Evolutionary conservation across 2,797 vertebrate species (phyloP).

Genomic region (Acestrorhynchus altus): DNA sequence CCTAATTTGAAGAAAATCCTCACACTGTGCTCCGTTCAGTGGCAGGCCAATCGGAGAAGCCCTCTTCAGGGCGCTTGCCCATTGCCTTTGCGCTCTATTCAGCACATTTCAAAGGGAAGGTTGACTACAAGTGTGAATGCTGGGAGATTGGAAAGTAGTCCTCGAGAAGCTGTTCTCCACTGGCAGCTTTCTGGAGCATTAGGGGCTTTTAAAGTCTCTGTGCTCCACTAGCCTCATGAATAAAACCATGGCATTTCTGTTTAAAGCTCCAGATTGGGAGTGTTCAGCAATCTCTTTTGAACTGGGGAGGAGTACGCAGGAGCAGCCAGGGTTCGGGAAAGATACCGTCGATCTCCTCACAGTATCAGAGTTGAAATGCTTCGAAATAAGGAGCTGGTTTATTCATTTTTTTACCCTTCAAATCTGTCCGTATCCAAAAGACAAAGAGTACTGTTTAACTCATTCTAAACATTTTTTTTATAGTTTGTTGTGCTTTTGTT

Average conservation of each 20-base stretch:
- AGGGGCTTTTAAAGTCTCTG: constrained; percentile 45
- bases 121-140: constrained; percentile 8
- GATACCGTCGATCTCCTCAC: too few relatives aligned
- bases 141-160: constrained; percentile 4
- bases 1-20: constrained; percentile 45
- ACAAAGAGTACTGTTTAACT: too few relatives aligned
- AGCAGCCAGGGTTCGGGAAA: neutral
- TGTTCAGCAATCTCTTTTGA: constrained; percentile 17
- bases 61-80: neutral
- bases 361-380: too few relatives aligned
- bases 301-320: neutral
- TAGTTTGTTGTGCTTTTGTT: too few relatives aligned
- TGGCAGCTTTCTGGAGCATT: constrained; percentile 36
- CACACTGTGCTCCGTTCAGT: constrained; percentile 15
- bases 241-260: constrained; percentile 36
- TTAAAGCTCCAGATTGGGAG: constrained; percentile 22
- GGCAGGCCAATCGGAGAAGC: neutral
- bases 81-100: neutral
- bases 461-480: too few relatives aligned
- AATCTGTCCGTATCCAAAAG: too few relatives aligned
- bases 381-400: neutral
- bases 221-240: constrained; percentile 44
- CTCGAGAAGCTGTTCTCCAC: constrained; percentile 15
- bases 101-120: neutral
- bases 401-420: too few relatives aligned